phyloP scores from a whole-genome alignment of 2,888 invertebrate genomes.

The Drosophila imparisetae region DNA sequence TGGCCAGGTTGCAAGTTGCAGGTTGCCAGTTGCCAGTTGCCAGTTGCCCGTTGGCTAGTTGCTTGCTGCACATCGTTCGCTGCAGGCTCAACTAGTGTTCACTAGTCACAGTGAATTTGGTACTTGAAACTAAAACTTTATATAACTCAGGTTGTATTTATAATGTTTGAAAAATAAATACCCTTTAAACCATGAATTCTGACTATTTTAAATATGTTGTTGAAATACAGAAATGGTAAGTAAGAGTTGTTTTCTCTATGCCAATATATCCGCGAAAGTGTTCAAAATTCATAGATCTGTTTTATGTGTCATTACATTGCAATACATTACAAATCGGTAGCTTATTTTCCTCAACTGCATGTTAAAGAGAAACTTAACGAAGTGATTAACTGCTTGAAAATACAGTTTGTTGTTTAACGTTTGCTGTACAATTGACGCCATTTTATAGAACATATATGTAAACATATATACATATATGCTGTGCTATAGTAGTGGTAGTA shows the following conservation, averaged over 20 bases:
- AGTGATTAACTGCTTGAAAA: slow-evolving; percentile 22
- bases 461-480: not conserved
- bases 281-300: not conserved
- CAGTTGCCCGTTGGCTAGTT: not conserved
- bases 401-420: slow-evolving; percentile 11
- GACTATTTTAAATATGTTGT: not conserved
- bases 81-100: not conserved
- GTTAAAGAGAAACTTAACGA: slow-evolving; percentile 16
- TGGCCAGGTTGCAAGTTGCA: slow-evolving; percentile 26
- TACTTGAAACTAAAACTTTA: not conserved
- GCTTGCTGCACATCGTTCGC: not conserved
- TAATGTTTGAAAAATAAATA: not conserved
- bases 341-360: slow-evolving; percentile 7
- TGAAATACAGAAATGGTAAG: not conserved
- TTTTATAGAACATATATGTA: slow-evolving; percentile 9
- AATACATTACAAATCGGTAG: not conserved
- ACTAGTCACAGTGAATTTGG: not conserved
- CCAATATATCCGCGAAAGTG: not conserved
- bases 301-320: not conserved
- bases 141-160: not conserved
- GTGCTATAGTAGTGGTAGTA: not conserved
- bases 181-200: not conserved
- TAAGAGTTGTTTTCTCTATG: not conserved
- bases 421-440: slow-evolving; percentile 35
- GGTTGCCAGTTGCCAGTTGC: slow-evolving; percentile 9